Conservation (phyloP, 1,140 invertebrate genomes). For the Listronotus bonariensis region DNA sequence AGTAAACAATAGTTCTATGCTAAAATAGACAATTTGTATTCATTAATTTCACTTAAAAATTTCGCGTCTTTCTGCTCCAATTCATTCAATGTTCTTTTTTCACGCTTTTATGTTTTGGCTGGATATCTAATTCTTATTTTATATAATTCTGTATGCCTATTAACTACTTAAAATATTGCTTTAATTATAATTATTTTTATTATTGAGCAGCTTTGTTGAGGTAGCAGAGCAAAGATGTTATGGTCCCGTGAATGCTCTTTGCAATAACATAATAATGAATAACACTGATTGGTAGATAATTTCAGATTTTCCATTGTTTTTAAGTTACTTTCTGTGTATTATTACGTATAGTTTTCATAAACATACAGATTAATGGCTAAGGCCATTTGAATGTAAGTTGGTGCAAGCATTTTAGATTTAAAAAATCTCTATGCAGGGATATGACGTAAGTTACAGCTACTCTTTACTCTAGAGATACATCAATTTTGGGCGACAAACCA, state of each 20-base stretch:
- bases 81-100: conserved; percentile 1
- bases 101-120: conserved; percentile 5
- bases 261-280: too few relatives aligned
- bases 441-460: too few relatives aligned
- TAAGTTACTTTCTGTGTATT: not conserved
- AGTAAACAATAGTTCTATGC: too few relatives aligned
- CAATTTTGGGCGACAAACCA: too few relatives aligned
- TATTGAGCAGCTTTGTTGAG: not conserved
- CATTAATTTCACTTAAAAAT: not conserved
- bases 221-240: conserved; percentile 4
- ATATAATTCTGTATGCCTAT: conserved; percentile 1
- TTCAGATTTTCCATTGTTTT: not conserved
- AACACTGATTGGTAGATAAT: conserved; percentile 1
- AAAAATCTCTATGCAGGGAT: too few relatives aligned
- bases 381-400: too few relatives aligned
- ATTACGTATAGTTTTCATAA: not conserved
- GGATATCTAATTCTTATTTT: conserved; percentile 1
- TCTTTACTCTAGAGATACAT: too few relatives aligned
- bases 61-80: not conserved
- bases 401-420: too few relatives aligned
- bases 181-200: conserved; percentile 1
- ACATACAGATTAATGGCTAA: too few relatives aligned
- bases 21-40: too few relatives aligned
- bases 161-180: conserved; percentile 3
- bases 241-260: not conserved